phyloP scores from a whole-genome alignment of 2,113 vertebrate genomes.

The Axis porcinus region DNA sequence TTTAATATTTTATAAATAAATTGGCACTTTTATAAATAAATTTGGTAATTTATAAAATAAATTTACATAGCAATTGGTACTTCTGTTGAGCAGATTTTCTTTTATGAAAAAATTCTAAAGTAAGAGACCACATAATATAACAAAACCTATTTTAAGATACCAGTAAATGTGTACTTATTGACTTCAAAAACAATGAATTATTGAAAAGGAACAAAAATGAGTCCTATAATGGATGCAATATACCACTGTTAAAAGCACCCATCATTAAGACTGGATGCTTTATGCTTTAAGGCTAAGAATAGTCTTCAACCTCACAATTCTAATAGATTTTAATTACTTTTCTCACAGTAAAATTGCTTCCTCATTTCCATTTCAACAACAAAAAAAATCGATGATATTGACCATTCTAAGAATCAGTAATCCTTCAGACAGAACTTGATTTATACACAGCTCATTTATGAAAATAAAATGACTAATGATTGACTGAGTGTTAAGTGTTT shows the following conservation, averaged over 20 bases:
- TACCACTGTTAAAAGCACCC: constrained; percentile 37
- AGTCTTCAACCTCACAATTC: not conserved
- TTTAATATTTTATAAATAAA: not conserved
- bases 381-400: not conserved
- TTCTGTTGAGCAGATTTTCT: not conserved
- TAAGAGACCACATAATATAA: not conserved
- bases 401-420: constrained; percentile 28
- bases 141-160: not conserved
- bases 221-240: constrained; percentile 46
- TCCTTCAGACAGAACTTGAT: not conserved
- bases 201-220: constrained; percentile 64
- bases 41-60: no score
- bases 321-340: constrained; percentile 7
- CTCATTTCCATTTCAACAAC: not conserved
- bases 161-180: constrained; percentile 32
- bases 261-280: constrained; percentile 54
- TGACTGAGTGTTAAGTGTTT: not conserved
- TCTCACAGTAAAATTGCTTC: not conserved
- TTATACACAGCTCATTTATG: not conserved
- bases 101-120: not conserved
- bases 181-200: constrained; percentile 63
- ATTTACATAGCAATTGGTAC: not conserved
- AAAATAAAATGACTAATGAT: not conserved
- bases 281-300: constrained; percentile 14
- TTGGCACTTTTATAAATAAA: no score